Conservation (phyloP, 2,113 vertebrate genomes). For the Mus musculus region GRCm39 chr6:98120001-98120500, state of each 20-base stretch:
- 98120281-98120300: neutral
- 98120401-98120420: rapidly evolving
- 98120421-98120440: neutral
- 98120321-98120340: neutral
- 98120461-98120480: neutral
- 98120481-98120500: neutral
- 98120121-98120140: neutral
- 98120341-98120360: neutral
- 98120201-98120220: neutral
- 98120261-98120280: neutral
- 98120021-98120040: neutral
- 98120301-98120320: neutral
- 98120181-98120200: neutral
- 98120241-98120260: neutral
- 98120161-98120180: neutral
- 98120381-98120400: neutral
- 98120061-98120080: neutral
- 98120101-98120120: neutral
- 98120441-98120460: too few relatives aligned
- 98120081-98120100: neutral
- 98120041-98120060: neutral
- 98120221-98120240: neutral
- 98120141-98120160: neutral
- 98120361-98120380: neutral
- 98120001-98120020: neutral